Evolutionary conservation across 37 sponge, comb jelly and placozoan genomes (phyloP).

Genomic region (Agelas oroides): DNA sequence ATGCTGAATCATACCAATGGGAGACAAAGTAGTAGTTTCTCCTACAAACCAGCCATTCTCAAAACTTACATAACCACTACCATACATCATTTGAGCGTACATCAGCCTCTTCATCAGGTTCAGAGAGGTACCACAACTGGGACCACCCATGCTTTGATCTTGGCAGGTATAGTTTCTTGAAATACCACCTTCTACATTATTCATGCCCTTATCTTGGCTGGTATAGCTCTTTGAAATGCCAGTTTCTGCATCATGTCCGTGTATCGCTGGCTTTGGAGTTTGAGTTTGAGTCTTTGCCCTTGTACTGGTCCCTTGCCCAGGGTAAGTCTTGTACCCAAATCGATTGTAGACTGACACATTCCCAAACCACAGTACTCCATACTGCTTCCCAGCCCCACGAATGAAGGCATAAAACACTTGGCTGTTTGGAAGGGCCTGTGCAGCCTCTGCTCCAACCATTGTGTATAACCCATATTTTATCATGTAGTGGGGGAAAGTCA

Average conservation of each 20-base stretch:
- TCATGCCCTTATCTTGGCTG: no score
- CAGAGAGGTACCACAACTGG: conserved; percentile 64
- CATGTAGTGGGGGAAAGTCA: conserved; percentile 48
- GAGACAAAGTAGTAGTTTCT: conserved; percentile 13
- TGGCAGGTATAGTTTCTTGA: no score
- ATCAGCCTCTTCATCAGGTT: conserved; percentile 68
- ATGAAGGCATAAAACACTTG: conserved; percentile 60
- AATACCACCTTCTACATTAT: background rate
- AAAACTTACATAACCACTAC: conserved; percentile 63
- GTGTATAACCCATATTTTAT: conserved; percentile 59
- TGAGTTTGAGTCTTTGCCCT: no score
- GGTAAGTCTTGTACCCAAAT: conserved; percentile 54
- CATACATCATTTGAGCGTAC: conserved; percentile 65
- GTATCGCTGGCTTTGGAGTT: no score
- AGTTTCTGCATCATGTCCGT: no score
- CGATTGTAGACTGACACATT: conserved; percentile 72
- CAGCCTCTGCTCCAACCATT: conserved; percentile 59
- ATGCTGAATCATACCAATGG: conserved; percentile 58
- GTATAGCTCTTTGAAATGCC: no score
- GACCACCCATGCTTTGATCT: conserved; percentile 6
- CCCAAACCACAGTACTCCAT: conserved; percentile 70
- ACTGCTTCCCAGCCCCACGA: conserved; percentile 69
- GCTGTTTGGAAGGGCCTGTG: conserved; percentile 49
- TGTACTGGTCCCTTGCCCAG: background rate
- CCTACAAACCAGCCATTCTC: conserved; percentile 55